A percentile compares a stretch with the other conserved stretches of the same genome.
Evolutionary conservation across 2,888 invertebrate genomes (phyloP).

Genomic region (Clanis bilineata): DNA sequence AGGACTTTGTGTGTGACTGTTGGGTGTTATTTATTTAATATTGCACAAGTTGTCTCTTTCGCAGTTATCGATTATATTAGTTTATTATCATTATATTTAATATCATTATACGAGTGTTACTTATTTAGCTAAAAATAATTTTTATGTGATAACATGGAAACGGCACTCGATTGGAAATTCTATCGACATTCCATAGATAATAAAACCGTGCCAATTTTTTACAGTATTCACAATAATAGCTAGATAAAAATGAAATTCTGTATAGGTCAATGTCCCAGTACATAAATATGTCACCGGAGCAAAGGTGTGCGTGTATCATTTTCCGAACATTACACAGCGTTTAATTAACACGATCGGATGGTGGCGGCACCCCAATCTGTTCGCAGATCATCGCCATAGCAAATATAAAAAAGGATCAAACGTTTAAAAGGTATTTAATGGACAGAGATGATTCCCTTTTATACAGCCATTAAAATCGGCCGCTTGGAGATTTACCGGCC

Average conservation of each 20-base stretch:
- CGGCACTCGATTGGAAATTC: too few species aligned
- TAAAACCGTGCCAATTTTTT: neutral
- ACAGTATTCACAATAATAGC: neutral
- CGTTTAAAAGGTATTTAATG: constrained; percentile 82
- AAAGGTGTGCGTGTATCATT: neutral
- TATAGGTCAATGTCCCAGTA: neutral
- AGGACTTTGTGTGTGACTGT: too few species aligned
- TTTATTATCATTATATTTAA: too few species aligned
- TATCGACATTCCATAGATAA: too few species aligned
- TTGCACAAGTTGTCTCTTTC: too few species aligned
- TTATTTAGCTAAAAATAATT: too few species aligned
- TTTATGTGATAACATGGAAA: too few species aligned
- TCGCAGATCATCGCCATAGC: constrained; percentile 68
- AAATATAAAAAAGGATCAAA: constrained; percentile 82
- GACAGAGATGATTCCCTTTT: constrained; percentile 78
- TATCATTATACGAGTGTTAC: too few species aligned
- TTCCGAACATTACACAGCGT: constrained; percentile 43
- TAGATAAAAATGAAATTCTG: constrained; percentile 1
- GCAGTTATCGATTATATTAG: too few species aligned
- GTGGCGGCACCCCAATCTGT: constrained; percentile 53
- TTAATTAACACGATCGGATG: constrained; percentile 65
- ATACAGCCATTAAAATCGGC: constrained; percentile 75
- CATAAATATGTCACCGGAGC: constrained; percentile 2
- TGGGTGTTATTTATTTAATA: too few species aligned
- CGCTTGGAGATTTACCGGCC: constrained; percentile 74